Evolutionary conservation across 2,888 invertebrate genomes (phyloP), one percentile per base, ranked within the genome.

Genomic region (Anaspis maculata): DNA sequence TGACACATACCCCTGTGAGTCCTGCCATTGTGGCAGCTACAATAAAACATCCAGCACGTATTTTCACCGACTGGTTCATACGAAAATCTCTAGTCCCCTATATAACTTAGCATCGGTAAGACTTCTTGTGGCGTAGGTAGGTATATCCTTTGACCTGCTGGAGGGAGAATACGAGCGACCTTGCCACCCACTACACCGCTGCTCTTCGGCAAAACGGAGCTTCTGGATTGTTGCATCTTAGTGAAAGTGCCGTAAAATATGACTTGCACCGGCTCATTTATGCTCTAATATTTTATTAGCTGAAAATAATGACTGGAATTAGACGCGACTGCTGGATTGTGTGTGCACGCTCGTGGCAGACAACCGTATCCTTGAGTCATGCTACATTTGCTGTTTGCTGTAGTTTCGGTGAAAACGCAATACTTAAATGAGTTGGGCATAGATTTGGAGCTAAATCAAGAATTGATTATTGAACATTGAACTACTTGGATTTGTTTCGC

Each of bases 51-150:
- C 31, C 37, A 35, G 30, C 39, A 40, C 33, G 19, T 35, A 28
- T 30, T 27, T 9, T 24, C 48, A 44, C 44, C 36, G 37, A 48
- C 48, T 46, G 42, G 24, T 39, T 41, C 32, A 13, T 13, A 28
- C 30, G 22, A 16, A 26, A 34, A 37, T 36, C 39, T 28, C 28
- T 28, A 27, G 35, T 45, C 44, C 39, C 39, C 49, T 49, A 45
- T 49, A 49, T 49, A 49, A 49, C 45, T 41, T 47, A 37, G n/a
- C n/a, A n/a, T n/a, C n/a, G n/a, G n/a, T 22, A 23, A 19, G 13
- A 23, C 19, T 32, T 40, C 24, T 36, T 14, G n/a, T 21, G 26
- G 30, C 29, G 30, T 27, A 29, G 30, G 34, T 13, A n/a, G n/a
- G n/a, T n/a, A n/a, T n/a, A n/a, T n/a, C n/a, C n/a, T n/a, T n/a